These are phyloP conservation scores for Venusia cambrica DNA, from an alignment of 2,888 invertebrate species.

Conservation along the genomic window DNA sequence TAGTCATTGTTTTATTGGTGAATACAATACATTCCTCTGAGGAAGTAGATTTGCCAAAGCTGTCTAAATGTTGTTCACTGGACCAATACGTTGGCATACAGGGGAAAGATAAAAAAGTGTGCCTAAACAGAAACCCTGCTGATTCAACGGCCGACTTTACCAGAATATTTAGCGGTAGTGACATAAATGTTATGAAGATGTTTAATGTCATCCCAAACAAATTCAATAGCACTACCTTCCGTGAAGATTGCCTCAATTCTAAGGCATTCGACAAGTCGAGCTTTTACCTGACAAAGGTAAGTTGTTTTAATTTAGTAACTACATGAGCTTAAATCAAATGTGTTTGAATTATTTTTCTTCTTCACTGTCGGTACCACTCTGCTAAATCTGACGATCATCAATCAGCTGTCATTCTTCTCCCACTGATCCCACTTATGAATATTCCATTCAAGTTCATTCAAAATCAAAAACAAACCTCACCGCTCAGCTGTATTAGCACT, in stretches of 20 bases:
- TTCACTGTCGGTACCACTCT: too few species aligned
- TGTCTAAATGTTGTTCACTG: constrained; percentile 5
- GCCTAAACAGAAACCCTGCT: neutral
- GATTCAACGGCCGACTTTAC: neutral
- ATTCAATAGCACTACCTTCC: constrained; percentile 4
- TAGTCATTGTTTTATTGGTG: constrained; percentile 2
- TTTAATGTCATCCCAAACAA: constrained; percentile 6
- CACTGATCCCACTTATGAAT: too few species aligned
- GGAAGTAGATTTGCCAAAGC: neutral
- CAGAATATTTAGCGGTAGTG: too few species aligned
- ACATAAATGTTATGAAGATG: too few species aligned
- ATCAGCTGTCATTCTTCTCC: too few species aligned
- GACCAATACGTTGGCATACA: constrained; percentile 1
- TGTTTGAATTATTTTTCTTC: too few species aligned
- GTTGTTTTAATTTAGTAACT: too few species aligned
- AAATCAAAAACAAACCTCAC: too few species aligned
- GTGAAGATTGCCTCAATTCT: neutral
- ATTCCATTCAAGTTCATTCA: too few species aligned
- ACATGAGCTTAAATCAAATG: too few species aligned
- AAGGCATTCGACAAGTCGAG: neutral
- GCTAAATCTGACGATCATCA: too few species aligned
- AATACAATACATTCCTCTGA: neutral
- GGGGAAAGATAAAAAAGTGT: neutral
- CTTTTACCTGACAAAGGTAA: constrained; percentile 16
- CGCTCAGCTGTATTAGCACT: too few species aligned